Percentiles rank a stretch among this genome's conserved stretches.
These are phyloP conservation scores for Salticus scenicus DNA, from an alignment of 2,888 invertebrate genomes.

Conservation along the genomic window DNA sequence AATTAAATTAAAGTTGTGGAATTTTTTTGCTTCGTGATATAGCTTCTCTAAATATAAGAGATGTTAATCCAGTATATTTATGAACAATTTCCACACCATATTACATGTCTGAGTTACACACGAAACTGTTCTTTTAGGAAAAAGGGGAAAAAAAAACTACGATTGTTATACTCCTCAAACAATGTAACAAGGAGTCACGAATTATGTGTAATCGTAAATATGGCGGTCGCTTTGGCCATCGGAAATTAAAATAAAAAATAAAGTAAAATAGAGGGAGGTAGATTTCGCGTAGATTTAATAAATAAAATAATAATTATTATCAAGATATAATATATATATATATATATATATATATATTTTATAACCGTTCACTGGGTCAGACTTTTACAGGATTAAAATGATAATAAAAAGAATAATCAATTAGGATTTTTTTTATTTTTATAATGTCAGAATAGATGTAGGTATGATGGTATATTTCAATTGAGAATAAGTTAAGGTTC, in stretches of 20 bases:
- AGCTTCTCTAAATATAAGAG: constrained; percentile 29
- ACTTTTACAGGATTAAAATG: not conserved
- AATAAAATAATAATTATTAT: not conserved
- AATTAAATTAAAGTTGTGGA: constrained; percentile 60
- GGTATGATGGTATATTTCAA: no score
- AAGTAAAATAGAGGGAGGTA: constrained; percentile 11
- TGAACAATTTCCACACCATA: constrained; percentile 62
- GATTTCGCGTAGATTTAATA: not conserved
- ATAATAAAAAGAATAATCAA: not conserved
- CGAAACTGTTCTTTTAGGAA: constrained; percentile 5
- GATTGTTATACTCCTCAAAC: constrained; percentile 44
- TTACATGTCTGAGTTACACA: constrained; percentile 49
- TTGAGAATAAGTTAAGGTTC: no score
- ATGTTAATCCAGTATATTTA: constrained; percentile 68
- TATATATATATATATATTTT: no score
- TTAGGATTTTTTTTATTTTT: no score
- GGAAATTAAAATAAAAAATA: constrained; percentile 26
- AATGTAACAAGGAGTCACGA: constrained; percentile 64
- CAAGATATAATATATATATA: constrained; percentile 47
- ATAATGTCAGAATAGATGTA: no score
- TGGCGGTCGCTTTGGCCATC: constrained; percentile 42
- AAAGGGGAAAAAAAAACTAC: not conserved
- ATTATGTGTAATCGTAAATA: constrained; percentile 55
- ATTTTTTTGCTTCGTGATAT: constrained; percentile 27
- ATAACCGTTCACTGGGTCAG: constrained; percentile 25